A percentile compares a stretch with the other conserved stretches of the same genome.
phyloP scores from a whole-genome alignment of 2,113 vertebrate genomes.

The Prunella fulvescens region DNA sequence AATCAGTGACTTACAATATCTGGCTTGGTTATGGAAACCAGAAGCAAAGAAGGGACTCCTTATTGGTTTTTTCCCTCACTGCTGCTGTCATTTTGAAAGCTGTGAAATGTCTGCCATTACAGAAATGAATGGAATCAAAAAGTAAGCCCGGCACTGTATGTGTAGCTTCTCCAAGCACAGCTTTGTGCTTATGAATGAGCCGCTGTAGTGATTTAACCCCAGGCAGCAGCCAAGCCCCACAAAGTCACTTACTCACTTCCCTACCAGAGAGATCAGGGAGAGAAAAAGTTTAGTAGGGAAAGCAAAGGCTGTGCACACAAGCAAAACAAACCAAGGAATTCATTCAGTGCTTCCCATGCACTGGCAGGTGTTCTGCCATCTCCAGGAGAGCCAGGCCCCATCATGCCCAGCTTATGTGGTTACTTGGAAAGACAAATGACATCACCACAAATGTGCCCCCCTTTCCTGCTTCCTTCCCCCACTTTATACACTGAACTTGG shows the following conservation, averaged over 20 bases:
- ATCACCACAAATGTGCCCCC: not conserved
- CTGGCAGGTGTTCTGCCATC: not conserved
- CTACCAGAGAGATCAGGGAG: not conserved
- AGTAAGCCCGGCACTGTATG: not conserved
- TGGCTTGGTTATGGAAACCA: not conserved
- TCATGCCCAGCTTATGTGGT: not conserved
- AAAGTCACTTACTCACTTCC: fast-evolving
- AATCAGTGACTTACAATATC: not conserved
- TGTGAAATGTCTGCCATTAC: not conserved
- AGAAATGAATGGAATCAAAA: not conserved
- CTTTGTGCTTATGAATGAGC: not conserved
- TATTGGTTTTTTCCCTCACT: not conserved
- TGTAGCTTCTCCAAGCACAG: not conserved
- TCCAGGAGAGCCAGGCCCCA: not conserved
- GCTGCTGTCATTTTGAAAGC: not conserved
- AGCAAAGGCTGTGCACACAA: not conserved
- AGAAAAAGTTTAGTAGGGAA: not conserved
- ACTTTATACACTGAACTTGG: not conserved
- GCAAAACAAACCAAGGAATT: not conserved
- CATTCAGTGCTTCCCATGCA: not conserved
- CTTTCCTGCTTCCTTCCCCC: not conserved
- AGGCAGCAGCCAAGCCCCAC: not conserved
- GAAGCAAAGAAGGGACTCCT: not conserved
- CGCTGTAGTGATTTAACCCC: not conserved
- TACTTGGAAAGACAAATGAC: not conserved